phyloP scores from a whole-genome alignment of 1,140 invertebrate genomes.

The Megalopta genalis region DNA sequence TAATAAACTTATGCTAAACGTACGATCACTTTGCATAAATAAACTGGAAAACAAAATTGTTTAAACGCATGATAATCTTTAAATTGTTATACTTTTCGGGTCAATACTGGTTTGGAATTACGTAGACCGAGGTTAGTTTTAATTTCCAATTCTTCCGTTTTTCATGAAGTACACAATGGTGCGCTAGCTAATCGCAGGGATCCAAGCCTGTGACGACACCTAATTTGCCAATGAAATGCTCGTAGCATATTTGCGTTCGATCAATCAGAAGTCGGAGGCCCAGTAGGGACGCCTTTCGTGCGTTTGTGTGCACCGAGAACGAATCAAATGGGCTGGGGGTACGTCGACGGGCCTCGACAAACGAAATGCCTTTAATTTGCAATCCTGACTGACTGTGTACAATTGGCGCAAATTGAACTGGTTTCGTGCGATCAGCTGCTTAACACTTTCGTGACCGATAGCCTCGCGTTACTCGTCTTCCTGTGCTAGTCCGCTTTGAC shows the following conservation, averaged over 20 bases:
- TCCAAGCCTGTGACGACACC: neutral
- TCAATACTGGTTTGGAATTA: too few relatives aligned
- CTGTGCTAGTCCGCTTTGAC: neutral
- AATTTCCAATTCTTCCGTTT: too few relatives aligned
- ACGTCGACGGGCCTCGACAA: neutral
- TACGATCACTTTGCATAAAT: too few relatives aligned
- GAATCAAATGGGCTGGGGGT: neutral
- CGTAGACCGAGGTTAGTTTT: too few relatives aligned
- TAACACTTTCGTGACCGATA: conserved; percentile 6
- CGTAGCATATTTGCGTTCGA: neutral
- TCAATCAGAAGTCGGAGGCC: neutral
- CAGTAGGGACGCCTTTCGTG: neutral
- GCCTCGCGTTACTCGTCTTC: neutral
- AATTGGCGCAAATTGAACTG: conserved; percentile 3
- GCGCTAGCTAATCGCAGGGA: neutral
- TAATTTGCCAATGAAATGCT: neutral
- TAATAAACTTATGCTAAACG: too few relatives aligned
- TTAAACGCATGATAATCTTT: too few relatives aligned
- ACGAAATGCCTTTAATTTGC: conserved; percentile 4
- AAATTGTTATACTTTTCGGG: too few relatives aligned
- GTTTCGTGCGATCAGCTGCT: neutral
- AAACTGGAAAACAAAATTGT: too few relatives aligned
- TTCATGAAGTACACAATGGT: too few relatives aligned
- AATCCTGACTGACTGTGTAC: conserved; percentile 2
- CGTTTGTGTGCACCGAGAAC: neutral